Evolutionary conservation across 2,113 vertebrate species (phyloP), one percentile per base, ranked within the genome.

Genomic region (Epinephelus cyanopodus): DNA sequence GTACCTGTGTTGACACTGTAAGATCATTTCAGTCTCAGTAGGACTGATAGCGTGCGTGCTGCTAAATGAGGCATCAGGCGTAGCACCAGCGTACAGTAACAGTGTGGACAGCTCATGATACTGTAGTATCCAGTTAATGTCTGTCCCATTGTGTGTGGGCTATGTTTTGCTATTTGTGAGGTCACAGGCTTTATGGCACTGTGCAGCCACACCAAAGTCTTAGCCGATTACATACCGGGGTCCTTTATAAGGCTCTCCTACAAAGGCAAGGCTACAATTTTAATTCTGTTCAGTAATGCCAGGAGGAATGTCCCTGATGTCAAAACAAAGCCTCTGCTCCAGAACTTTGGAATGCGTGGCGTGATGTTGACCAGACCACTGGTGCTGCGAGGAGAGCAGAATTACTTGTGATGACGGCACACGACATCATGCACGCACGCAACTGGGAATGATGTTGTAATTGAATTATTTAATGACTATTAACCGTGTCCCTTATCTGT

Each of bases 241-340:
- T 57, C 58, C 48, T 73, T 76, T 83, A 58, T 48, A 69, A 68
- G 70, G 18, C 67, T 67, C 37, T 65, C 57, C 25, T 5, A 58
- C 65, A 79, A 83, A 79, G 39, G 64, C 42, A 74, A 42, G 74
- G 57, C 42, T 73, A 39, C 63, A 21, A 6, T 81, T 68, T 79
- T 23, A 58, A 63, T 76, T 25, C 21, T 81, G 77, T 67, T 74
- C 72, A n/a, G 60, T 84, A 89, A 77, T 77, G 58, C 78, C 52
- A 71, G 65, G 75, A 77, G 80, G 83, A 92, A 91, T 85, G 83
- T 90, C 61, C 63, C 78, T 37, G 25, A 78, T 77, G 88, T 93
- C 88, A 90, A 92, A 89, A 93, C 83, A 91, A 66, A 86, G 73
- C 85, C 68, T 82, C 89, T 72, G 77, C 81, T 79, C 83, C 74